These are phyloP conservation scores for Pantelozetes paolii DNA, from an alignment of 2,888 invertebrate genomes.

Conservation along the genomic window DNA sequence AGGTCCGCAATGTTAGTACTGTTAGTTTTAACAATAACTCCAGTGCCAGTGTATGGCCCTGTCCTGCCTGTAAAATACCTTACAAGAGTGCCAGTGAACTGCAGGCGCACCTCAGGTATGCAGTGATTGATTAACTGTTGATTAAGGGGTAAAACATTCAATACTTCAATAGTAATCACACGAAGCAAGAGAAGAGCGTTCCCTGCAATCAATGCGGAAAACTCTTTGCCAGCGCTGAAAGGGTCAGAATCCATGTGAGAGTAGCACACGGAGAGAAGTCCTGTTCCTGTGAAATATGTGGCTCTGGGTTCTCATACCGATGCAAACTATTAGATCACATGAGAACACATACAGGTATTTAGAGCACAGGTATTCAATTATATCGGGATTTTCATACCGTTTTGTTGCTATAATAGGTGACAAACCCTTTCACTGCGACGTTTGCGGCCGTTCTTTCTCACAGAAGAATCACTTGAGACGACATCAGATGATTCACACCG, in stretches of 20 bases:
- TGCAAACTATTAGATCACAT: slow-evolving; percentile 49
- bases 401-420: slow-evolving; percentile 43
- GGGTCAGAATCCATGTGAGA: slow-evolving; percentile 48
- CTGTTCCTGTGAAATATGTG: slow-evolving; percentile 49
- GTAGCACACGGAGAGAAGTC: slow-evolving; percentile 49
- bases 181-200: slow-evolving; percentile 48
- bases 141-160: too few relatives aligned
- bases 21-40: slow-evolving; percentile 35
- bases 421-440: slow-evolving; percentile 49
- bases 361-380: neutral
- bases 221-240: slow-evolving; percentile 48
- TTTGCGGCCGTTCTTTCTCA: slow-evolving; percentile 49
- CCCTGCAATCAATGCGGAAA: slow-evolving; percentile 49
- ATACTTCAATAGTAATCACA: slow-evolving; percentile 48
- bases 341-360: slow-evolving; percentile 48
- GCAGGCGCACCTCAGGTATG: slow-evolving; percentile 47
- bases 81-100: slow-evolving; percentile 49
- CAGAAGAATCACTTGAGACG: slow-evolving; percentile 49
- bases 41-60: slow-evolving; percentile 47
- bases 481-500: slow-evolving; percentile 49
- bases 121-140: too few relatives aligned
- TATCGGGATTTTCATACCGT: neutral
- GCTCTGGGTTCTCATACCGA: slow-evolving; percentile 49
- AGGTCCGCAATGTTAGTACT: slow-evolving; percentile 24
- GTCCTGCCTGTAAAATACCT: slow-evolving; percentile 49